Conservation (phyloP, 2,888 invertebrate genomes). For the Limnephilus lunatus region DNA sequence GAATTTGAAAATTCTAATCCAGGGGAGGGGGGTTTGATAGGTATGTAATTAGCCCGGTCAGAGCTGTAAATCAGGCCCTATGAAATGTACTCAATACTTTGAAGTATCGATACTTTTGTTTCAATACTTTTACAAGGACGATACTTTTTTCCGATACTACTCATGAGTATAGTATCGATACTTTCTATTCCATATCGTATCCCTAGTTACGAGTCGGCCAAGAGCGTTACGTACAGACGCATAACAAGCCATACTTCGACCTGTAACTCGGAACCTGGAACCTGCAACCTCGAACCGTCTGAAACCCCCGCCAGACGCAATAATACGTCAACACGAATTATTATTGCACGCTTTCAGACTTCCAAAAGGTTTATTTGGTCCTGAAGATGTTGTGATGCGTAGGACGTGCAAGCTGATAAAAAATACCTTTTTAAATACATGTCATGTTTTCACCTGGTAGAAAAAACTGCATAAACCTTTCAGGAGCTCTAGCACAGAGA, state of each 20-base stretch:
- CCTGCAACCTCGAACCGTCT: background rate
- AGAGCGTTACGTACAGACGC: background rate
- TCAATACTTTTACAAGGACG: too few relatives aligned
- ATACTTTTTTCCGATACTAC: too few relatives aligned
- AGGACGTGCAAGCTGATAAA: background rate
- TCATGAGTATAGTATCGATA: too few relatives aligned
- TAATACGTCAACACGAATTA: slow-evolving; percentile 40
- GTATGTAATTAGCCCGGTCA: too few relatives aligned
- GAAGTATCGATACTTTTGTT: too few relatives aligned
- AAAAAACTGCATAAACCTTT: background rate
- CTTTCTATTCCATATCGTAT: too few relatives aligned
- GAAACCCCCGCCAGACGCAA: background rate
- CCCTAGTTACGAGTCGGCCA: background rate
- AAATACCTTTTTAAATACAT: background rate
- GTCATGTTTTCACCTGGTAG: background rate
- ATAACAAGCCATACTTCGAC: background rate
- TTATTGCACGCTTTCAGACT: slow-evolving; percentile 9
- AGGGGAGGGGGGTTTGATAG: too few relatives aligned
- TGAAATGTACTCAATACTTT: too few relatives aligned
- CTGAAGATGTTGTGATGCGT: background rate
- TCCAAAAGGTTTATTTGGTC: slow-evolving; percentile 13
- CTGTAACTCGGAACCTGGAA: background rate
- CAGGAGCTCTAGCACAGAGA: background rate
- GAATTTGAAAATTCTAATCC: too few relatives aligned
- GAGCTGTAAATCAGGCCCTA: too few relatives aligned